Conservation (phyloP, 2,113 vertebrate genomes). For the Apistogramma diplotaenia region DNA sequence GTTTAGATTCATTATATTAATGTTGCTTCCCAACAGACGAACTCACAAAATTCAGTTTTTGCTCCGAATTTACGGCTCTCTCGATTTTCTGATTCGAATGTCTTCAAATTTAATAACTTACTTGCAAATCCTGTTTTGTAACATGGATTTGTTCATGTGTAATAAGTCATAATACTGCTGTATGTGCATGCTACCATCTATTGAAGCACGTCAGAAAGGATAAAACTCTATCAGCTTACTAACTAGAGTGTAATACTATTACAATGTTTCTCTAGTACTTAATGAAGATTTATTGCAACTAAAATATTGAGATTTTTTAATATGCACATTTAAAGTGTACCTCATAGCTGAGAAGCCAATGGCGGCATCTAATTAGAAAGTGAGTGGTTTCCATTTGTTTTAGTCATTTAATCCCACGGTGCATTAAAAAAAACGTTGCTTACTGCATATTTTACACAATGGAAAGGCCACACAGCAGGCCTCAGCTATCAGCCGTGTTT, state of each 20-base stretch:
- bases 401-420: not conserved
- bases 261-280: not conserved
- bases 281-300: not conserved
- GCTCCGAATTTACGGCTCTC: too few relatives aligned
- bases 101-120: too few relatives aligned
- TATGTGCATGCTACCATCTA: not conserved
- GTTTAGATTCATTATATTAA: too few relatives aligned
- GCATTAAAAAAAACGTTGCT: not conserved
- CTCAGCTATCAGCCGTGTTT: conserved; percentile 40
- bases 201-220: not conserved
- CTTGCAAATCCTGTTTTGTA: too few relatives aligned
- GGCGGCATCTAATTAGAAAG: not conserved
- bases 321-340: not conserved
- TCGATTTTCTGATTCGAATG: too few relatives aligned
- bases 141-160: not conserved
- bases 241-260: not conserved
- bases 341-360: not conserved
- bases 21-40: too few relatives aligned
- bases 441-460: not conserved
- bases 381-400: not conserved
- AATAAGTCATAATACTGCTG: not conserved
- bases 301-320: not conserved
- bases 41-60: too few relatives aligned
- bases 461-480: conserved; percentile 42
- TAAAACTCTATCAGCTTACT: not conserved